Evolutionary conservation across 2,113 vertebrate species (phyloP), one percentile per base, ranked within the genome.

Genomic region (Ameiurus melas): DNA sequence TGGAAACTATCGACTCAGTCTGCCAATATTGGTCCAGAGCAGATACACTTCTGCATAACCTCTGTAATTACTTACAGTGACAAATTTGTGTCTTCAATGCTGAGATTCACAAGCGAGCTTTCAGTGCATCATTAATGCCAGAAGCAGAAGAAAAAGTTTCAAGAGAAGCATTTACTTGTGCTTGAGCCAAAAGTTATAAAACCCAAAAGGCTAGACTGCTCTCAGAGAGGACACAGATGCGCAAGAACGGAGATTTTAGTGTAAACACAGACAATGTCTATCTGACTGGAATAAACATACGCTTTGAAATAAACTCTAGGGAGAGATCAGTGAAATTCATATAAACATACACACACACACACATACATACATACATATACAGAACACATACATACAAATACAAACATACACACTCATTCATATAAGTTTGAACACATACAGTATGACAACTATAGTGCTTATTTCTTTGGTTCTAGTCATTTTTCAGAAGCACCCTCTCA

Each of bases 171-270:
- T 86, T 36, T 66, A 86, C 57, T n/a, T n/a, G n/a, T n/a, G n/a
- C n/a, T n/a, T n/a, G n/a, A n/a, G n/a, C n/a, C n/a, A n/a, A n/a
- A n/a, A n/a, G n/a, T n/a, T n/a, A n/a, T n/a, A n/a, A n/a, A n/a
- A n/a, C n/a, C n/a, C n/a, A 62, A 73, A 39, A 83, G 86, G 68
- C 43, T 68, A 68, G 82, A 68, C n/a, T 57, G 47, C 27, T 19
- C n/a, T 83, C 57, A 53, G 43, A 57, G 70, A 78, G 71, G 73
- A 75, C n/a, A 33, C 87, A 88, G 87, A 84, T 88, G 81, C 39
- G 10, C 43, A 62, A n/a, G 39, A n/a, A 85, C 30, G 57, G 22
- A 66, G 58, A 62, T n/a, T 88, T 55, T 71, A 79, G 13, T 84
- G 70, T 77, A 66, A 88, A 88, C 82, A 88, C 39, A 73, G n/a